Percentiles rank a stretch among this genome's conserved stretches.
These are phyloP conservation scores for Acipenser oxyrinchus DNA, from an alignment of 2,797 vertebrate species.

Conservation along the genomic window DNA sequence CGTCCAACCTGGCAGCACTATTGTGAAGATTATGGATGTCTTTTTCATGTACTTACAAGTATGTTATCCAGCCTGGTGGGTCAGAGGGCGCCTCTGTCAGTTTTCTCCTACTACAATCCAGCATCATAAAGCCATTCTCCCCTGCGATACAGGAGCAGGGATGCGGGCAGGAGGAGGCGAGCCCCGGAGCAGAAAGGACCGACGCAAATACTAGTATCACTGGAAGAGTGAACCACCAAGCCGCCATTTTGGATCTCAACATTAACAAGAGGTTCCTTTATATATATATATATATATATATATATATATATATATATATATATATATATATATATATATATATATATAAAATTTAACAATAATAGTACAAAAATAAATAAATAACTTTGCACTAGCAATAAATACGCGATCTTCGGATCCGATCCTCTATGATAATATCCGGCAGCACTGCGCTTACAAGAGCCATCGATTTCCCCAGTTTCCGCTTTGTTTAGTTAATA, in stretches of 20 bases:
- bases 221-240: conserved; percentile 53
- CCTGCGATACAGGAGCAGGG: conserved; percentile 61
- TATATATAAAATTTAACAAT: neutral
- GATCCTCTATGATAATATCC: too few species aligned
- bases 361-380: neutral
- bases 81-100: conserved; percentile 41
- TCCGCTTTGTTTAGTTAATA: too few species aligned
- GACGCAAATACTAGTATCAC: conserved; percentile 42
- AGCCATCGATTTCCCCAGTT: too few species aligned
- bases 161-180: conserved; percentile 52
- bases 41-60: too few species aligned
- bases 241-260: conserved; percentile 65
- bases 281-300: conserved; percentile 17
- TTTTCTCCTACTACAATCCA: conserved; percentile 79
- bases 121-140: conserved; percentile 36
- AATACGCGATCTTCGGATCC: too few species aligned
- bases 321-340: conserved; percentile 6
- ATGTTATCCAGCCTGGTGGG: conserved; percentile 5
- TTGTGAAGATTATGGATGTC: too few species aligned
- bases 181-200: conserved; percentile 35
- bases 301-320: neutral
- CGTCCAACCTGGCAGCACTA: too few species aligned
- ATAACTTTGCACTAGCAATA: neutral
- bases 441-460: too few species aligned
- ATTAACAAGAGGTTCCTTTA: conserved; percentile 16